Evolutionary conservation across 1,140 invertebrate species (phyloP).

Genomic region (Drosophila virilis): DNA sequence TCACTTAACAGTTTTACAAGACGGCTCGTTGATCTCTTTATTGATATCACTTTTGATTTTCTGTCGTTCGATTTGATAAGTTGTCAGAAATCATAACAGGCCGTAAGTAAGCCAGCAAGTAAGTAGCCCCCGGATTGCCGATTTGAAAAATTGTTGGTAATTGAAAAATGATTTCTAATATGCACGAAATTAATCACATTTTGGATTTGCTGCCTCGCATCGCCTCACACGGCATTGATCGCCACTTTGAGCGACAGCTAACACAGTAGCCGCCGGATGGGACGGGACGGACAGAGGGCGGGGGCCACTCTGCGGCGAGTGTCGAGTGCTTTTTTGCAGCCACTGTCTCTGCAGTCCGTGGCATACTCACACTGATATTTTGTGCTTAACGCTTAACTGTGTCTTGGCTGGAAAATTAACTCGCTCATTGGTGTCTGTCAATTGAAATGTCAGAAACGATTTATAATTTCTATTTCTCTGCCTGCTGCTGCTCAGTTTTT

Average conservation of each 20-base stretch:
- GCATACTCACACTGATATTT: background rate
- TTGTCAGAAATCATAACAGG: constrained; percentile 71
- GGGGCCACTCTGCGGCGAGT: constrained; percentile 1
- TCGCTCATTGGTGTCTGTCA: constrained; percentile 82
- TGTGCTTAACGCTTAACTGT: constrained; percentile 41
- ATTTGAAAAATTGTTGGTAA: constrained; percentile 60
- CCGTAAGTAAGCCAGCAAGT: constrained; percentile 69
- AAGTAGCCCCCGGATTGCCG: constrained; percentile 42
- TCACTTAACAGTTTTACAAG: constrained; percentile 69
- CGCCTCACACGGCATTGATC: constrained; percentile 53
- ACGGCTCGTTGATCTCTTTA: constrained; percentile 74
- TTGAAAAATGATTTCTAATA: constrained; percentile 83
- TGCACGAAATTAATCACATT: constrained; percentile 83
- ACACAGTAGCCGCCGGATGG: constrained; percentile 68
- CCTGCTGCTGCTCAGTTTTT: constrained; percentile 5
- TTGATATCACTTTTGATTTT: constrained; percentile 83
- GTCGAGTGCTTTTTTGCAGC: constrained; percentile 49
- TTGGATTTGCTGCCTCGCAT: constrained; percentile 65
- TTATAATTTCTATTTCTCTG: constrained; percentile 73
- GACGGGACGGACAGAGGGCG: background rate
- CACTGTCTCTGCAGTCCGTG: constrained; percentile 39
- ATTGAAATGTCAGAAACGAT: constrained; percentile 83
- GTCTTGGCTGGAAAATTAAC: constrained; percentile 76
- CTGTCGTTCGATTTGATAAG: constrained; percentile 77
- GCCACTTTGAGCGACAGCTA: constrained; percentile 77